Percentiles rank a stretch among this genome's conserved stretches.
Evolutionary conservation across 2,113 vertebrate species (phyloP).

Genomic region (Orcinus orca): DNA sequence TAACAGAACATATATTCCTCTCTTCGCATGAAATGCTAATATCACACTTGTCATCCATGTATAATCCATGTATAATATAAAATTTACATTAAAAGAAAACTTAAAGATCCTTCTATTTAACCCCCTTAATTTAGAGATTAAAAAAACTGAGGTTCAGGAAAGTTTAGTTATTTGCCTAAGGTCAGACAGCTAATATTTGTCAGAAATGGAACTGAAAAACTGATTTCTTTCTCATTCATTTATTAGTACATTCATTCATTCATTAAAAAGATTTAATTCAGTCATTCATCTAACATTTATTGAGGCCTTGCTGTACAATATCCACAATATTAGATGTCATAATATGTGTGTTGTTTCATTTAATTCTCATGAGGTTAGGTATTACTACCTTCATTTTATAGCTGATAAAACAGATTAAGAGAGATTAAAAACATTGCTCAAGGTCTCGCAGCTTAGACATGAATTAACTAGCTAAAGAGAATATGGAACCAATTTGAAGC

Average conservation of each 20-base stretch:
- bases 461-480: constrained; percentile 6
- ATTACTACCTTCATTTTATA: constrained; percentile 7
- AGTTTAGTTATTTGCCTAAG: constrained; percentile 11
- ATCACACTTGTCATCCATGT: background rate
- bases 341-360: background rate
- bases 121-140: background rate
- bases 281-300: background rate
- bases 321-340: background rate
- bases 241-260: background rate
- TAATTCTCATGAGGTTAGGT: background rate
- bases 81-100: background rate
- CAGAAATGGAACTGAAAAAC: background rate
- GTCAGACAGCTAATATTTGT: background rate
- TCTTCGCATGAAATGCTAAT: background rate
- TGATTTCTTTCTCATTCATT: background rate
- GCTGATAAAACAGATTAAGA: background rate
- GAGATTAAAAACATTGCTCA: background rate
- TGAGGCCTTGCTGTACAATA: background rate
- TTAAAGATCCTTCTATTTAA: background rate
- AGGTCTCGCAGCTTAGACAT: background rate
- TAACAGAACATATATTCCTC: background rate
- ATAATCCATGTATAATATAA: background rate
- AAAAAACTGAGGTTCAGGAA: background rate
- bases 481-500: background rate
- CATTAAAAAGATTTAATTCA: background rate